Evolutionary conservation across 2,113 vertebrate species (phyloP).

Genomic region (Penelope pileata): DNA sequence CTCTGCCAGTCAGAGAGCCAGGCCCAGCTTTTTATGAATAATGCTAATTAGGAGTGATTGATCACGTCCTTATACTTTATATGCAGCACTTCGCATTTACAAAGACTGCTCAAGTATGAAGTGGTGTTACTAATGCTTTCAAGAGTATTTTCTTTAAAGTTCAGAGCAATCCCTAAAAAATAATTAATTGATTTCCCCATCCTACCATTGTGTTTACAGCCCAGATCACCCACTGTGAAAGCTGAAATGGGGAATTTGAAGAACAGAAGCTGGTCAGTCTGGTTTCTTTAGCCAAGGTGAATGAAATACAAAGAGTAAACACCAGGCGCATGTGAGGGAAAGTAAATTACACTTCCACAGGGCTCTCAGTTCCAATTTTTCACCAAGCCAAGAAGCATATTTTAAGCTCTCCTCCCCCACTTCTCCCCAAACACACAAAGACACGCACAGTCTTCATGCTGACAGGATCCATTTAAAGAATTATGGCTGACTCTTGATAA

Average conservation of each 20-base stretch:
- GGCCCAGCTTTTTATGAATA: not conserved
- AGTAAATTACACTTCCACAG: not conserved
- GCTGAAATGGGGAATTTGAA: not conserved
- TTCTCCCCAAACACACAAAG: slow-evolving; percentile 1
- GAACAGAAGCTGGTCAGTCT: not conserved
- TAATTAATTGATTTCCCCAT: not conserved
- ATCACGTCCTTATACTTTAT: not conserved
- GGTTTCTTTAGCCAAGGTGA: slow-evolving; percentile 4
- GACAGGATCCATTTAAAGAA: slow-evolving; percentile 48
- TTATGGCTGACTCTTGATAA: slow-evolving; percentile 42
- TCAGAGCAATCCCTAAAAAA: not conserved
- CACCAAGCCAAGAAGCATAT: not conserved
- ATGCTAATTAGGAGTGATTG: slow-evolving; percentile 15
- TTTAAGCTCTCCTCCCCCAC: not conserved
- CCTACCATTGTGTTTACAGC: not conserved
- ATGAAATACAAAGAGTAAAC: not conserved
- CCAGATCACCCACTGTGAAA: not conserved
- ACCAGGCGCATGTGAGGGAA: not conserved
- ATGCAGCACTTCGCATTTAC: not conserved
- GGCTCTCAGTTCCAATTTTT: slow-evolving; percentile 16
- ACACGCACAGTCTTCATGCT: not conserved
- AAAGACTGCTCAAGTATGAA: not conserved
- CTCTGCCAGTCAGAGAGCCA: not conserved
- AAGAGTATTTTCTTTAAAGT: not conserved
- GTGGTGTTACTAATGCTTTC: not conserved